Base-by-base conservation (phyloP, 2,797 vertebrate genomes). In the Tamandua tetradactyla region DNA sequence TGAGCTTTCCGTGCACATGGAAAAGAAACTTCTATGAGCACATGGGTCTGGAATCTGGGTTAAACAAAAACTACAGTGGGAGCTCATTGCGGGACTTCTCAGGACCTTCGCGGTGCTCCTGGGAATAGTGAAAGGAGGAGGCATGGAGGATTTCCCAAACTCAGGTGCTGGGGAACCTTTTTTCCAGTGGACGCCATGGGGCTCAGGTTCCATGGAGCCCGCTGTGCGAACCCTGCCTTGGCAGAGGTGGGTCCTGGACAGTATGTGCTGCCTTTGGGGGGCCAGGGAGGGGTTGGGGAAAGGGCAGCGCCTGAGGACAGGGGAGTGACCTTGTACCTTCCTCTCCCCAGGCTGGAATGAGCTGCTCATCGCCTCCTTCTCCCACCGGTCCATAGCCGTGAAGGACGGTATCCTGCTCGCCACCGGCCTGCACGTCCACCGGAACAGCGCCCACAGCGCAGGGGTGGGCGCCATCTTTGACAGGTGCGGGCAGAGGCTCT, bases 401-500 rank as follows among this genome's bases (percentile, higher is more conserved):
- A 99, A 99, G 97, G 99, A 99, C 0, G 99, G 99, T 76, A 99
- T 99, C 96, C 99, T 99, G 42, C 97, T 99, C 62, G 99, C 99
- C 91, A 99, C 99, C 0, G 99, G 99, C 88, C 98, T 99, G 52
- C 99, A 99, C 57, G 99, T 99, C 66, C 99, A 99, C 97, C 98
- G 99, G 40, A 99, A 99, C 98, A 99, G 99, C 5, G 99, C 99
- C 17, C 99, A 99, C 97, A 99, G 99, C 3, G 99, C 99, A 0
- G 99, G 99, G n/a, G 99, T 99, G 35, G 99, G 99, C 93, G 99
- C 99, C 98, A 99, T 99, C 98, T 99, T 99, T 92, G 99, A 99
- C 99, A 99, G 99, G 99, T 99, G 96, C 75, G 95, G 95, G 59
- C 20, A 23, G 22, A n/a, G 13, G 47, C 47, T 13, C 47, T 13